Evolutionary conservation across 1,140 invertebrate genomes (phyloP), one percentile per base, ranked within the genome.

Genomic region (Laupala kohalensis): DNA sequence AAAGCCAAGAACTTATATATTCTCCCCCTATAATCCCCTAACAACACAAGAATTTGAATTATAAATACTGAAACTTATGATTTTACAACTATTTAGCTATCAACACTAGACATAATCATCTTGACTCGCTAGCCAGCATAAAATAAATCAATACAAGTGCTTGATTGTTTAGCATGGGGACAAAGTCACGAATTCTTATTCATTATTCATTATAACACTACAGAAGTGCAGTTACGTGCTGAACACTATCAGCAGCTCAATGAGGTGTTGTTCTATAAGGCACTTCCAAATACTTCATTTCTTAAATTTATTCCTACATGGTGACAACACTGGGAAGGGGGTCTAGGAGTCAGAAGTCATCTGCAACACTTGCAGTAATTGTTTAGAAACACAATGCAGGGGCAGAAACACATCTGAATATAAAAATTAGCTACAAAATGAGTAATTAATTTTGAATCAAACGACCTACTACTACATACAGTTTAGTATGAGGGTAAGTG

Each of bases 261-360:
- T 13, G 37, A 53, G 37, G 37, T 53, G 37, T 9, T 53, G n/a
- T n/a, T 66, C 27, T 37, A 30, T 29, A 68, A 68, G 67, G 67
- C 67, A 37, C 67, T 30, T 68, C 67, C 29, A 27, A 19, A 37
- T 37, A 53, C 37, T 53, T 68, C 29, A 68, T 28, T 71, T 62
- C 63, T 64, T 71, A 26, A 64, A 5, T 63, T 70, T 70, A 62
- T 71, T 30, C 70, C 70, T 71, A 71, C 63, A 66, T 28, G 70
- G 63, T 62, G 70, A 71, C 70, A 71, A 70, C 69, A 64, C 24
- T 71, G 70, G 70, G 70, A 71, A 71, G 70, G 70, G 70, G 70
- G 70, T 71, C 37, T 71, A 71, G 70, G 70, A 66, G 23, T 71
- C 64, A 71, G 64, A 29, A 65, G 28, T 71, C 64, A 28, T 30